Evolutionary conservation across 2,888 invertebrate species (phyloP), one percentile per base, ranked within the genome.

Genomic region (Ferdinandea cuprea): DNA sequence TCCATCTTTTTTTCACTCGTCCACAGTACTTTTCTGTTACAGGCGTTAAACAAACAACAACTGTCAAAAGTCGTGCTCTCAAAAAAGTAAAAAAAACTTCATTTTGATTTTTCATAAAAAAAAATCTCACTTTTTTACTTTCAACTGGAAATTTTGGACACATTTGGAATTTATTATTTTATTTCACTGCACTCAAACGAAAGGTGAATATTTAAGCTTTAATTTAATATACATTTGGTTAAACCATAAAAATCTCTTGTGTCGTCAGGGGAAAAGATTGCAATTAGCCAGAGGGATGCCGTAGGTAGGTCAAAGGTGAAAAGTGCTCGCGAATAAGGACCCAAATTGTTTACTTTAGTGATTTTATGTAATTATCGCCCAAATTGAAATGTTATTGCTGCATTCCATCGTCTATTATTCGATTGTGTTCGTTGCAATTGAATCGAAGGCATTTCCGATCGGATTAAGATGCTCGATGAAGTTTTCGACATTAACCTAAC

Each of bases 281-380:
- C 30, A 83, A 68, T 78, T 78, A 61, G 50, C 87, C 88, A 89
- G 88, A 88, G 87, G 87, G 87, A 76, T 85, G 85, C 86, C 86
- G 88, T 88, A 89, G 89, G 90, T 90, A 90, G 90, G 90, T 89
- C 90, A 89, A 89, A 89, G 89, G 88, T 86, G 85, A 85, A 86
- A 84, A 86, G 85, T 86, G 87, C 63, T 84, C 56, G 58, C 69
- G 44, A 79, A 69, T 84, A 79, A 83, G 77, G 78, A 83, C 73
- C 63, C 61, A 83, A 78, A 73, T 68, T 78, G 77, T 78, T 78
- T 83, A 72, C 78, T 77, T 54, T 48, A 61, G 66, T 63, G 77
- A 66, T 71, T 81, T 81, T 81, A 81, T 81, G 35, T 77, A 77
- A 81, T 76, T 81, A 44, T 46, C 32, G 13, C 11, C 5, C 25